These are phyloP conservation scores for Scyliorhinus canicula DNA, from an alignment of 2,797 vertebrate genomes.

Conservation along the genomic window DNA sequence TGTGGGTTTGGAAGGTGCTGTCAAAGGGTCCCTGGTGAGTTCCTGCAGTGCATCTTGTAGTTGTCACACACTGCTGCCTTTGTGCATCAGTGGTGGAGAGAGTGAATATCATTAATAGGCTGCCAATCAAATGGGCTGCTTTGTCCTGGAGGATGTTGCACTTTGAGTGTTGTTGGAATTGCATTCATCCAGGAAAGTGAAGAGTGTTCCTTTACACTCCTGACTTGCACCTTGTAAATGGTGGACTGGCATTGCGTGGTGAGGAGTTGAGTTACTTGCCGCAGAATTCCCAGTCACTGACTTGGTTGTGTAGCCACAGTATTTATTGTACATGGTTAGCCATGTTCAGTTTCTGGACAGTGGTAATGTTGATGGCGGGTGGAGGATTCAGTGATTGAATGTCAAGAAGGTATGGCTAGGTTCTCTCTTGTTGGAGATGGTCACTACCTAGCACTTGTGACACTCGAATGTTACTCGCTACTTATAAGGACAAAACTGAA, in stretches of 20 bases:
- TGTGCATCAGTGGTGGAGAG: too few relatives aligned
- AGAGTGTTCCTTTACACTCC: too few relatives aligned
- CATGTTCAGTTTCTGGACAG: background rate
- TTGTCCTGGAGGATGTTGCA: too few relatives aligned
- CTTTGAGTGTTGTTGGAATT: too few relatives aligned
- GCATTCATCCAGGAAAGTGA: too few relatives aligned
- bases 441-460: background rate
- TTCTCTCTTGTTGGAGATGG: background rate
- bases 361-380: background rate
- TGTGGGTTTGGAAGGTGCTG: too few relatives aligned
- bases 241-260: background rate
- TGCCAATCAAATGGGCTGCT: too few relatives aligned
- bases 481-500: background rate
- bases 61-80: too few relatives aligned
- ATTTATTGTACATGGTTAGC: background rate
- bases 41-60: too few relatives aligned
- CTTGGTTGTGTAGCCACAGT: background rate
- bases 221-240: background rate
- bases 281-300: background rate
- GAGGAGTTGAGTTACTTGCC: background rate
- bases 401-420: background rate
- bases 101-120: too few relatives aligned
- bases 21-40: too few relatives aligned
- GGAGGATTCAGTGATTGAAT: background rate
- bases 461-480: background rate